Percentiles rank a stretch among this genome's conserved stretches.
These are phyloP conservation scores for Melieria picta DNA, from an alignment of 2,888 invertebrate genomes.

Conservation along the genomic window DNA sequence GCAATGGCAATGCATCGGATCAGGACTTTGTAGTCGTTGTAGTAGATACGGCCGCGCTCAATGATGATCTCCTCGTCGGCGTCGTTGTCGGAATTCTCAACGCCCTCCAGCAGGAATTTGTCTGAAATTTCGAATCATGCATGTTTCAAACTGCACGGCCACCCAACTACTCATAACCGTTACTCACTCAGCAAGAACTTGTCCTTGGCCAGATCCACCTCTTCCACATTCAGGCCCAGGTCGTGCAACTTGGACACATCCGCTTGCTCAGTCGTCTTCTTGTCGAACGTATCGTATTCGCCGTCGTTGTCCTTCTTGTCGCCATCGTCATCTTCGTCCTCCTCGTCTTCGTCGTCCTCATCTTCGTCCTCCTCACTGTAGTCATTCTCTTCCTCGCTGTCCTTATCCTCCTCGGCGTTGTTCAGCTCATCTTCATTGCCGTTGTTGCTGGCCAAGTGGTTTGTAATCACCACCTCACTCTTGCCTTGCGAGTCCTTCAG, in stretches of 20 bases:
- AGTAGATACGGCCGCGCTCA: slow-evolving; percentile 65
- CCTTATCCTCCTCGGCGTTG: slow-evolving; percentile 54
- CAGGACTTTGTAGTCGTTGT: slow-evolving; percentile 68
- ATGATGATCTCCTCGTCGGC: slow-evolving; percentile 62
- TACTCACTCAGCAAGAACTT: slow-evolving; percentile 59
- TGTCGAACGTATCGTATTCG: slow-evolving; percentile 46
- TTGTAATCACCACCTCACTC: slow-evolving; percentile 39
- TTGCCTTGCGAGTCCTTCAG: slow-evolving; percentile 52
- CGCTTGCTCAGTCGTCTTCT: slow-evolving; percentile 44
- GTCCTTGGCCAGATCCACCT: slow-evolving; percentile 58
- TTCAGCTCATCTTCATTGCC: slow-evolving; percentile 54
- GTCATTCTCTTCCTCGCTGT: slow-evolving; percentile 64
- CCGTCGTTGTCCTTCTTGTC: slow-evolving; percentile 49
- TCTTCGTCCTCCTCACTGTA: slow-evolving; percentile 65
- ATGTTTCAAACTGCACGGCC: background rate
- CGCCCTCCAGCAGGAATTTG: slow-evolving; percentile 50
- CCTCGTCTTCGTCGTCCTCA: slow-evolving; percentile 63
- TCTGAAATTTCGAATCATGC: slow-evolving; percentile 44
- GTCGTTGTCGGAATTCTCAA: slow-evolving; percentile 50
- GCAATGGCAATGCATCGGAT: slow-evolving; percentile 71
- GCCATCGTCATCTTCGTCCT: slow-evolving; percentile 50
- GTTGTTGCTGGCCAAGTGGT: slow-evolving; percentile 42
- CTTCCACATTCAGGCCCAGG: slow-evolving; percentile 57
- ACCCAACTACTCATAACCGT: background rate
- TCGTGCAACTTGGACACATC: slow-evolving; percentile 53